Evolutionary conservation across 23 tunicate genomes (phyloP), one percentile per base, ranked within the genome.

Genomic region (Trididemnum nubilum): DNA sequence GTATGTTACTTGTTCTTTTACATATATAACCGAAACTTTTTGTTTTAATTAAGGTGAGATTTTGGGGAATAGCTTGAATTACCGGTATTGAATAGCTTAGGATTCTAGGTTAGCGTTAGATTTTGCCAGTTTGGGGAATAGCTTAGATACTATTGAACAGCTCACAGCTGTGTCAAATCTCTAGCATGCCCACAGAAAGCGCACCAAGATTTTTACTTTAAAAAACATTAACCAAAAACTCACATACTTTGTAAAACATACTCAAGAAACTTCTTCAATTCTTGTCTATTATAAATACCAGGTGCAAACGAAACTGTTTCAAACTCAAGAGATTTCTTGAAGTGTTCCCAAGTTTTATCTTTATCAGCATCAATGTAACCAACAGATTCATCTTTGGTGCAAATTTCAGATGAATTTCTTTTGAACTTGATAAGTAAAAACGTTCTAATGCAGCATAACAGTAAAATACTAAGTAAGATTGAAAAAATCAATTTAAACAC

Each of bases 381-480:
- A 52, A 64, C 77, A 0, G 34, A 3, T 64, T 85, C 82, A 29
- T 85, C 49, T 3, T 22, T 25, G 27, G 44, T 34, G 26, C 82
- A 85, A 23, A 79, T 35, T 34, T 81, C 32, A 22, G 75, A 66
- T 0, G 82, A 67, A 2, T 35, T 30, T 4, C 49, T 21, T 52
- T 32, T 26, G 22, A 54, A 35, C 34, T 22, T 12, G 4, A 23
- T 76, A 21, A 85, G 34, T 1, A 75, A 15, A 5, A 33, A 35
- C 19, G 88, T 85, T 72, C 88, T 32, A 2, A 65, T 0, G 2
- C 51, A 37, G 64, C 88, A 76, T 7, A 85, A 34, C 1, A 59
- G 12, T 19, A 73, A 18, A 39, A 83, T n/a, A n/a, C n/a, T n/a
- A n/a, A n/a, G n/a, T n/a, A n/a, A n/a, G n/a, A n/a, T n/a, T n/a